Base-by-base conservation (phyloP, 2,113 vertebrate species). In the Ceyx cyanopectus region DNA sequence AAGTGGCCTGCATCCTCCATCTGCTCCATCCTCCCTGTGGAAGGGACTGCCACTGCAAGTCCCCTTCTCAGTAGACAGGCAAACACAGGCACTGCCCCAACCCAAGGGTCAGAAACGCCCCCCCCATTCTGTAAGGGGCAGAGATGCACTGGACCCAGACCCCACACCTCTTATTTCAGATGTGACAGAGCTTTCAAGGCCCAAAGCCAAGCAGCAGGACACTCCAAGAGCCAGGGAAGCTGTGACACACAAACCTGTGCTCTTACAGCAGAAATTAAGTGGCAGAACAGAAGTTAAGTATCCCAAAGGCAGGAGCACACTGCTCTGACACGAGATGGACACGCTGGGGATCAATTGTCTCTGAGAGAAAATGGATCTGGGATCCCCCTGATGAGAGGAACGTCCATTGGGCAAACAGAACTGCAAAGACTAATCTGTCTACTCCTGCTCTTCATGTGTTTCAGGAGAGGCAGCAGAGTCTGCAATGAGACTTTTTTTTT, bases 1-100 rank as follows among this genome's bases (percentile, higher is more conserved):
- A 87, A 95, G 91, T 83, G 65, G 87, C 92, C 87, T 83, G 53
- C 85, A 89, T 92, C 48, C 56, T 87, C 91, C 87, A 96, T 87
- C 94, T 95, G 89, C 79, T 94, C 75, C 77, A 48, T 93, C 79
- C 91, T 91, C 81, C 30, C 92, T 89, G 0, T 2, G 10, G 20
- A 18, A n/a, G 48, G 60, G 56, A 27, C 75, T 63, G 83, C 69
- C 14, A 6, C 74, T 37, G 23, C 63, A 30, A 69, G 51, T n/a
- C 54, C 34, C 22, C 46, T 65, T 26, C 58, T 58, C 7, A 0
- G 63, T 8, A 11, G 63, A 37, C 40, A 53, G 78, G 67, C 63
- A 84, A 69, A 89, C 2, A 5, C 50, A 45, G 50, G 37, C 62
- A 61, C 22, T 60, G 56, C 34, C 60, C 23, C 54, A 73, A 6